Conservation (phyloP, 2,888 invertebrate genomes). For the Polia nebulosa region DNA sequence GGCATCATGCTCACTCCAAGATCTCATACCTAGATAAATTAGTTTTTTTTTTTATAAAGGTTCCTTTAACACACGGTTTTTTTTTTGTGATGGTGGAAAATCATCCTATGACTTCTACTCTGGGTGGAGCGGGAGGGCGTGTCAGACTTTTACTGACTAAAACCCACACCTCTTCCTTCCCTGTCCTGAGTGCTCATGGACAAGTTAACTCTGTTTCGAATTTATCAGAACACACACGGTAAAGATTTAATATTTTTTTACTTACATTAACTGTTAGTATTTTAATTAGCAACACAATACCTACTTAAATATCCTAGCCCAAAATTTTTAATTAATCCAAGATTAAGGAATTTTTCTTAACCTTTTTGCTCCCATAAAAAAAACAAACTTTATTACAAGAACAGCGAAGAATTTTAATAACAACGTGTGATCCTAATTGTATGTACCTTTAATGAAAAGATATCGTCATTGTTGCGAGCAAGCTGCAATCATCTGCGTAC, state of each 20-base stretch:
- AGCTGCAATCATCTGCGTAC: constrained; percentile 31
- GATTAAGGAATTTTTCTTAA: constrained; percentile 2
- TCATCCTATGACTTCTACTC: too few relatives aligned
- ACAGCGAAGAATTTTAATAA: constrained; percentile 41
- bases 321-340: constrained; percentile 15
- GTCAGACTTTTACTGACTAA: too few relatives aligned
- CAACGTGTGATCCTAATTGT: constrained; percentile 41
- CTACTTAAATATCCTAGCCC: background rate
- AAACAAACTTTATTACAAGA: constrained; percentile 18
- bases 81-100: too few relatives aligned
- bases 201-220: too few relatives aligned
- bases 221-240: too few relatives aligned
- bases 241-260: background rate
- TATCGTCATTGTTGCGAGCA: constrained; percentile 46
- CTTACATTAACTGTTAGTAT: background rate
- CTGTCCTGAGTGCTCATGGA: too few relatives aligned
- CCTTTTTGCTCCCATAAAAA: constrained; percentile 15
- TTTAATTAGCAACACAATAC: too few relatives aligned
- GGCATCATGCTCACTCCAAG: too few relatives aligned
- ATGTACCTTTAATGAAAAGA: constrained; percentile 23
- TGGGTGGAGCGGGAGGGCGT: too few relatives aligned
- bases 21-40: too few relatives aligned
- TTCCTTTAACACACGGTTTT: background rate
- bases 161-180: too few relatives aligned
- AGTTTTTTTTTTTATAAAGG: background rate